These are phyloP conservation scores for Labeo catla DNA, from an alignment of 2,113 vertebrate species.

Conservation along the genomic window DNA sequence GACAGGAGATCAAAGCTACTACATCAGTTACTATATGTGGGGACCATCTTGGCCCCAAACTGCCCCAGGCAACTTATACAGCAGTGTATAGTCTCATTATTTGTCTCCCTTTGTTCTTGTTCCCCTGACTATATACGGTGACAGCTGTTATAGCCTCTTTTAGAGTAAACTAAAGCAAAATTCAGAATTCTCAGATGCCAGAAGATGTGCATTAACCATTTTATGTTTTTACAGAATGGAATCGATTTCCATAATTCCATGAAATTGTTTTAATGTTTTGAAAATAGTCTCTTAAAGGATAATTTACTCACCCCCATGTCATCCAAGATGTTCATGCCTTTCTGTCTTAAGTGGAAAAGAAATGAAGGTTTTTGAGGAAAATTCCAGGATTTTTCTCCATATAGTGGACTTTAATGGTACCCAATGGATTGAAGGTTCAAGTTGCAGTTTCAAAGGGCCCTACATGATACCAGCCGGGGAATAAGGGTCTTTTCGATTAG, in stretches of 20 bases:
- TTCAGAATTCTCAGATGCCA: background rate
- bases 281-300: background rate
- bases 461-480: no score
- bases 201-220: background rate
- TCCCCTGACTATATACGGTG: conserved; percentile 19
- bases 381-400: no score
- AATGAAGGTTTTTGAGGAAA: no score
- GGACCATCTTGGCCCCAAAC: conserved; percentile 43
- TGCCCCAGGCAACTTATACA: conserved; percentile 55
- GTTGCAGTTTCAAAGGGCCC: no score
- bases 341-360: no score
- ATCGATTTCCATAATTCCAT: background rate
- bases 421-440: no score
- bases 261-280: background rate
- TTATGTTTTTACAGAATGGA: background rate
- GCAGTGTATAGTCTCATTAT: conserved; percentile 65
- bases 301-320: no score
- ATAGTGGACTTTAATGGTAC: no score
- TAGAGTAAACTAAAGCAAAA: conserved; percentile 1
- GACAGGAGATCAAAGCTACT: conserved; percentile 34
- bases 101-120: conserved; percentile 43
- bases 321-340: no score
- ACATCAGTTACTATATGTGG: conserved; percentile 41
- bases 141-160: background rate
- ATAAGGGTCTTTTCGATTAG: no score